Conservation (phyloP, 2,888 invertebrate species). For the Cheilosia urbana region DNA sequence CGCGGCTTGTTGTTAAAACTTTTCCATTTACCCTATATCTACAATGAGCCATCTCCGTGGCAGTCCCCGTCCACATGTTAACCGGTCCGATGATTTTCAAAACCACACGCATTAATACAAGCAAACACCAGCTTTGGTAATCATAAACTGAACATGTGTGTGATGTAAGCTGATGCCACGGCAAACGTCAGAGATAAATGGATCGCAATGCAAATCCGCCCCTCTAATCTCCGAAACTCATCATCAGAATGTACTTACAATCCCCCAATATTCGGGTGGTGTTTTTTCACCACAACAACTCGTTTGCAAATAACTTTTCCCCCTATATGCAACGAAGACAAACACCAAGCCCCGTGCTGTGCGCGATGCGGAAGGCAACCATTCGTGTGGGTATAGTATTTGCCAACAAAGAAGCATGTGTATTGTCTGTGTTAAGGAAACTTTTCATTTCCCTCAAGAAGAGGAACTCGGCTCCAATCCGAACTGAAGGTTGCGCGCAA, state of each 20-base stretch:
- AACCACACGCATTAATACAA: conserved; percentile 23
- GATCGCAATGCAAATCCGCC: conserved; percentile 28
- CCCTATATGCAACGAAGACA: conserved; percentile 6
- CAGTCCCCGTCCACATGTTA: too few species aligned
- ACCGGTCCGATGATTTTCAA: neutral
- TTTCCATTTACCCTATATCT: too few species aligned
- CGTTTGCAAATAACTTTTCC: conserved; percentile 16
- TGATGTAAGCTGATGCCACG: conserved; percentile 26
- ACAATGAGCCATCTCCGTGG: too few species aligned
- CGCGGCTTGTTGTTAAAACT: too few species aligned
- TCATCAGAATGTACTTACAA: conserved; percentile 55
- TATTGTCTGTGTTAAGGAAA: conserved; percentile 56
- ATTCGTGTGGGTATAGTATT: conserved; percentile 17
- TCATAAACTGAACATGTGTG: conserved; percentile 34
- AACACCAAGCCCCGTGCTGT: neutral
- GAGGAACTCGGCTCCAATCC: neutral
- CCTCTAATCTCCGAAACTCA: conserved; percentile 28
- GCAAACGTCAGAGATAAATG: conserved; percentile 35
- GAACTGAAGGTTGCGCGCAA: conserved; percentile 29
- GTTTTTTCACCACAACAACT: conserved; percentile 17
- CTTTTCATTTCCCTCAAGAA: conserved; percentile 33
- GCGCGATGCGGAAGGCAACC: conserved; percentile 1
- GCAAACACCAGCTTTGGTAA: conserved; percentile 17
- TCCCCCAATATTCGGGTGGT: conserved; percentile 16
- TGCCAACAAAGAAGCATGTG: conserved; percentile 30